Evolutionary conservation across 2,113 vertebrate species (phyloP).

Genomic region (Barnardius zonarius): DNA sequence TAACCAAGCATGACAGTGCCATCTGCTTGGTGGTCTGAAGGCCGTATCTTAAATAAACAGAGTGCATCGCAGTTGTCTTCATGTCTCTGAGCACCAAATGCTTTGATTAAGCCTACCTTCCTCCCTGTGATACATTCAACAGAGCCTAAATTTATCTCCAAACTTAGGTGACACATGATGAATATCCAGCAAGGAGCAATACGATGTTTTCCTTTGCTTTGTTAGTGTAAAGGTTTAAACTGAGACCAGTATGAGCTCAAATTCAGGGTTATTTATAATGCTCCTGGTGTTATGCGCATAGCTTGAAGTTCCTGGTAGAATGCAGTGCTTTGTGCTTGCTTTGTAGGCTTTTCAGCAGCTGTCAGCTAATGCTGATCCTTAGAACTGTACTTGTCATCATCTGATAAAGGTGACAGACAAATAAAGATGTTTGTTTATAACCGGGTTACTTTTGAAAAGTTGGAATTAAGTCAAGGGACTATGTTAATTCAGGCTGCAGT

Average conservation of each 20-base stretch:
- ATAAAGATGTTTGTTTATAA: not conserved
- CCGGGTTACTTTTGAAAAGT: not conserved
- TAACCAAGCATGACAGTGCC: not conserved
- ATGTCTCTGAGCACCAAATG: not conserved
- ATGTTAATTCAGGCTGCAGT: not conserved
- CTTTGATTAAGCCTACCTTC: not conserved
- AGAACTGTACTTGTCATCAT: not conserved
- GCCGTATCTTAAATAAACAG: not conserved
- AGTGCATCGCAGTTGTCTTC: not conserved
- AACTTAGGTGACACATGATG: not conserved
- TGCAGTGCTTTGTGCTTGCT: not conserved
- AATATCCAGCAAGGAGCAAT: not conserved
- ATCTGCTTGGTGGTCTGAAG: not conserved
- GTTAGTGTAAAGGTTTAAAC: not conserved
- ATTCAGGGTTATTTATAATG: not conserved
- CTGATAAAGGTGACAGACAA: not conserved
- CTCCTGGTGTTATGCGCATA: fast-evolving
- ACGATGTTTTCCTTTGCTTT: not conserved
- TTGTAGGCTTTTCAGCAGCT: not conserved
- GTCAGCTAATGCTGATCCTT: not conserved
- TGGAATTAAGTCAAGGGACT: not conserved
- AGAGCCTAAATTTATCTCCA: not conserved
- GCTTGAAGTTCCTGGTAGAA: not conserved
- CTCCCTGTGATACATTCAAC: too few species aligned
- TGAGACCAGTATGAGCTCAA: not conserved